Base-by-base conservation (phyloP, 1,140 invertebrate species). In the Philopotamus ludificatus region DNA sequence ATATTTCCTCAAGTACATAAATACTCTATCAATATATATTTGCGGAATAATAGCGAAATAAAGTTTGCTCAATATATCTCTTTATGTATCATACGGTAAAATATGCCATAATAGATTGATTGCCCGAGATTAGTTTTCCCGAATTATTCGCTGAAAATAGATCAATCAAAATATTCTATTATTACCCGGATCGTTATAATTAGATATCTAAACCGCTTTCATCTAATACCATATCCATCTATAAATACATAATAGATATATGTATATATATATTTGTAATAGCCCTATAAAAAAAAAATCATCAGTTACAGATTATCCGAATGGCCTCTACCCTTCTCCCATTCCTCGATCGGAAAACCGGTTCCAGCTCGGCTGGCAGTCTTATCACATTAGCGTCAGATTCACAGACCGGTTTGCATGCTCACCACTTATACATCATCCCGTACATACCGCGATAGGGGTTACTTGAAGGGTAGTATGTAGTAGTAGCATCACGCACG, bases 351-450 rank as follows among this genome's bases (percentile, higher is more conserved):
- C n/a, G 28, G 28, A 4, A 34, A 34, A 34, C 28, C 12, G 12
- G 28, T 34, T 34, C 12, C 44, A 16, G 18, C 8, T 16, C 44
- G 44, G 44, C 8, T 47, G 8, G 49, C 39, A 47, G 58, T 55
- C 59, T 67, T 67, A 67, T 67, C 65, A 67, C 65, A 67, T 67
- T 67, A 67, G 65, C 51, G 65, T 67, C 65, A 67, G 65, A 67
- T 62, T 67, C 65, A 67, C 65, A 54, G 57, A 67, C 58, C 61
- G 65, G 58, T 67, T 66, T 60, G 64, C 64, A 66, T 66, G 41
- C 64, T 50, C 55, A 28, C 44, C 61, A 66, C 61, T 66, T 66
- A 66, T 66, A 66, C 58, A 49, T 45, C 25, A 8, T 15, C 22
- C 22, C 20, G 53, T 16, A 55, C 50, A 49, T 57, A 65, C 23